Evolutionary conservation across 2,113 vertebrate species (phyloP).

Genomic region (Poeciliopsis occidentalis): DNA sequence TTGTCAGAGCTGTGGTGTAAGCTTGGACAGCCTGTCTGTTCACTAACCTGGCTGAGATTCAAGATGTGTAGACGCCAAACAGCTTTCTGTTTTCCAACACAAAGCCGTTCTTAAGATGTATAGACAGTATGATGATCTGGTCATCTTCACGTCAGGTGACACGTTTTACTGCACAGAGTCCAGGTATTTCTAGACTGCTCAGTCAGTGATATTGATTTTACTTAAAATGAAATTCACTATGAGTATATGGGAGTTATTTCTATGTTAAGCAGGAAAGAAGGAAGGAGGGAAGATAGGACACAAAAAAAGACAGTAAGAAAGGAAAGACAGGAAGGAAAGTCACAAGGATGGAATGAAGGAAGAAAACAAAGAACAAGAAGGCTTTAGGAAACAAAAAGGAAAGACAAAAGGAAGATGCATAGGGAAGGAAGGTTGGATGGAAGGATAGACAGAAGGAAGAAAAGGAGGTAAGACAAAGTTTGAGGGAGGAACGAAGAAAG

Average conservation of each 20-base stretch:
- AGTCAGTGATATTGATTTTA: not conserved
- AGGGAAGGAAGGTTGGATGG: no score
- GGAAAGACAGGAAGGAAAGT: no score
- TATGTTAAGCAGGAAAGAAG: no score
- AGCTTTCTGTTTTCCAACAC: not conserved
- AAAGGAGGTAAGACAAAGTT: no score
- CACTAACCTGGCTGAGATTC: conserved; percentile 10
- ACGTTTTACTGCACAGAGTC: not conserved
- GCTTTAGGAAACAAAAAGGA: no score
- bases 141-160: not conserved
- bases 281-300: no score
- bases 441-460: no score
- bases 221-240: no score
- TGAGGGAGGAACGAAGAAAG: not conserved
- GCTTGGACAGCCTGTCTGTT: conserved; percentile 35
- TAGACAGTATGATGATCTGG: not conserved
- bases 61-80: conserved; percentile 1
- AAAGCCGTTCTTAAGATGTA: not conserved
- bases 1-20: conserved; percentile 57
- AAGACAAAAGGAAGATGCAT: no score
- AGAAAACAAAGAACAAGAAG: not conserved
- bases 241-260: no score
- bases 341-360: no score
- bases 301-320: no score
- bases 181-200: not conserved